Base-by-base conservation (phyloP, 2,797 vertebrate species). In the Mastacembelus armatus region DNA sequence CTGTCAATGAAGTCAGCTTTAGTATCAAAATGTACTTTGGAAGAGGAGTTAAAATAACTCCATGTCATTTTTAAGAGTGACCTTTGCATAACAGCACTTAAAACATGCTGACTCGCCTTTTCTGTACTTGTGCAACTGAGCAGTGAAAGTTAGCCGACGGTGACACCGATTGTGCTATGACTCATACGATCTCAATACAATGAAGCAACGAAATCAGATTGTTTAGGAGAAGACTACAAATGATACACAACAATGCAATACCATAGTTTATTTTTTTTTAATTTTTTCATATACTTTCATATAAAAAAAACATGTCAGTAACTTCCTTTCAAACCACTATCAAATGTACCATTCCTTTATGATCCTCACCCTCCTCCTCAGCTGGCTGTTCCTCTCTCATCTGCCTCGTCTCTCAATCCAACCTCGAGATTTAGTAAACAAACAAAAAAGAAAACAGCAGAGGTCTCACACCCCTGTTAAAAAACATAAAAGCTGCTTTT, bases 351-450 rank as follows among this genome's bases (percentile, higher is more conserved):
- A 90, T 91, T 89, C 87, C 60, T 89, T 80, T 73, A 74, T 85
- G 65, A 59, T 62, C 63, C 19, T 40, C 66, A 9, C n/a, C 74
- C 55, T 70, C 84, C 74, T 84, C 62, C 43, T 62, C 18, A 9
- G 66, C 52, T 7, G 19, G 47, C 27, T 44, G 59, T 88, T 78
- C 72, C 71, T 78, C 77, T 81, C 88, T 82, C 80, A 71, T 78
- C 77, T 47, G 71, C 87, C 75, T 75, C 80, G 82, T 74, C 63
- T 81, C 78, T 91, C 77, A 81, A 72, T 80, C 81, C 85, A 86
- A 75, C 88, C 70, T 85, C 67, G 90, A 81, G 79, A 90, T 92
- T 93, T 89, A 93, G 89, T 93, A 91, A 93, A 93, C 91, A 93
- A 77, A 76, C 56, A 70, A 85, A 86, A 18, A 44, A 56, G 54